These are phyloP conservation scores for Oplegnathus fasciatus DNA, from an alignment of 2,113 vertebrate species.

Conservation along the genomic window DNA sequence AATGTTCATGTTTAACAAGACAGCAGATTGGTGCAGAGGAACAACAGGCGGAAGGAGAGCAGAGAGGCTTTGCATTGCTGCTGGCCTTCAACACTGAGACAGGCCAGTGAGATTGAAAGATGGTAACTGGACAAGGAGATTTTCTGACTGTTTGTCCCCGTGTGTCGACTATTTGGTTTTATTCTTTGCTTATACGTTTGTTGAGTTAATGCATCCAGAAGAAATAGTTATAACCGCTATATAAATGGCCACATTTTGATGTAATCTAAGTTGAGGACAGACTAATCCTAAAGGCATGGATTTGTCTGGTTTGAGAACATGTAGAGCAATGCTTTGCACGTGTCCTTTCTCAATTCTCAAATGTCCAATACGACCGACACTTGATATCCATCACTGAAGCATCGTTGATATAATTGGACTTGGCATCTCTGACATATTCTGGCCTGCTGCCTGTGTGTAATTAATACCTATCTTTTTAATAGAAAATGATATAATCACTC, in stretches of 20 bases:
- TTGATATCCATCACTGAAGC: constrained; percentile 28
- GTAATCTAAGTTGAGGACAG: constrained; percentile 13
- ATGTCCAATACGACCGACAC: constrained; percentile 22
- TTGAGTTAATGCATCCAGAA: background rate
- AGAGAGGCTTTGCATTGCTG: constrained; percentile 28
- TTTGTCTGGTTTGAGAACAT: constrained; percentile 23
- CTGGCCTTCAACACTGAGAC: constrained; percentile 29
- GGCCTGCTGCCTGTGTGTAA: constrained; percentile 11
- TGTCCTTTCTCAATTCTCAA: constrained; percentile 6
- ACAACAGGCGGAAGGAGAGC: constrained; percentile 50
- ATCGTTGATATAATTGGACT: constrained; percentile 33
- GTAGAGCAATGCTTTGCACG: background rate
- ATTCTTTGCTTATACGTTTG: background rate
- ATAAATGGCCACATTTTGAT: constrained; percentile 33
- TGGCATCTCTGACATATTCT: constrained; percentile 33
- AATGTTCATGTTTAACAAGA: constrained; percentile 73
- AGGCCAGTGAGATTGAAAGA: constrained; percentile 36
- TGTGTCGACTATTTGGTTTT: constrained; percentile 29
- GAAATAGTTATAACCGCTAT: background rate
- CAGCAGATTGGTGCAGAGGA: constrained; percentile 66
- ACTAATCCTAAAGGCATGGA: constrained; percentile 9
- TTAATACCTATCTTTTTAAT: constrained; percentile 45
- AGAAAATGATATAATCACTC: constrained; percentile 20
- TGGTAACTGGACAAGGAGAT: constrained; percentile 26
- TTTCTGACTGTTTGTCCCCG: background rate